A percentile compares a stretch with the other conserved stretches of the same genome.
These are phyloP conservation scores for Castor canadensis DNA, from an alignment of 2,113 vertebrate genomes.

Conservation along the genomic window DNA sequence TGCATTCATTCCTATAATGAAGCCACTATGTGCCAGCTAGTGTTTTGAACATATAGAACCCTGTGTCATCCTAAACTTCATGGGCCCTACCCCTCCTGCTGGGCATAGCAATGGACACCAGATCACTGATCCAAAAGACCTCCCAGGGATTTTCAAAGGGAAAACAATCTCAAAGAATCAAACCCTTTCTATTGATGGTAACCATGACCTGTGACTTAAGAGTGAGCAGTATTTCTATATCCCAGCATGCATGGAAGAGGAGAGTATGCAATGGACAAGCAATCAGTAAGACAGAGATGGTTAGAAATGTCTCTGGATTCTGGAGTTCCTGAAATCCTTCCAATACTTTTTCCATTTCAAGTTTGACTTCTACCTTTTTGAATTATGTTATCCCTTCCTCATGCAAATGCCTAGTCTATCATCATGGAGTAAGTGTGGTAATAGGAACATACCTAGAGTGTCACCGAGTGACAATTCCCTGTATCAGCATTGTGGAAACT, in stretches of 20 bases:
- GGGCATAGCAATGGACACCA: neutral
- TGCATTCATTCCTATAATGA: neutral
- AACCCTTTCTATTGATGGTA: neutral
- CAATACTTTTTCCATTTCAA: neutral
- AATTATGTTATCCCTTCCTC: neutral
- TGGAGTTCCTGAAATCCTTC: neutral
- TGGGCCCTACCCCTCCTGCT: fast-evolving
- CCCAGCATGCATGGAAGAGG: neutral
- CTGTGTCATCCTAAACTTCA: neutral
- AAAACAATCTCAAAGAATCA: neutral
- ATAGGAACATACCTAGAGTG: neutral
- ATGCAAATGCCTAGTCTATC: neutral
- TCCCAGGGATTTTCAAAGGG: neutral
- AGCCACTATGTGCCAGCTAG: neutral
- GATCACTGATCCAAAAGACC: neutral
- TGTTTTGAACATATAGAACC: neutral
- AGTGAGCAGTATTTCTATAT: fast-evolving
- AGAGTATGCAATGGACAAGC: neutral
- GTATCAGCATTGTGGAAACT: neutral
- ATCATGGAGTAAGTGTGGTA: neutral
- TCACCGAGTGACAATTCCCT: neutral
- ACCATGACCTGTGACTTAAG: neutral
- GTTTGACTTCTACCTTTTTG: neutral
- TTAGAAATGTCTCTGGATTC: neutral
- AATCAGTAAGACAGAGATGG: neutral